Conservation (phyloP, 2,888 invertebrate species). For the Mechanitis mazaeus region DNA sequence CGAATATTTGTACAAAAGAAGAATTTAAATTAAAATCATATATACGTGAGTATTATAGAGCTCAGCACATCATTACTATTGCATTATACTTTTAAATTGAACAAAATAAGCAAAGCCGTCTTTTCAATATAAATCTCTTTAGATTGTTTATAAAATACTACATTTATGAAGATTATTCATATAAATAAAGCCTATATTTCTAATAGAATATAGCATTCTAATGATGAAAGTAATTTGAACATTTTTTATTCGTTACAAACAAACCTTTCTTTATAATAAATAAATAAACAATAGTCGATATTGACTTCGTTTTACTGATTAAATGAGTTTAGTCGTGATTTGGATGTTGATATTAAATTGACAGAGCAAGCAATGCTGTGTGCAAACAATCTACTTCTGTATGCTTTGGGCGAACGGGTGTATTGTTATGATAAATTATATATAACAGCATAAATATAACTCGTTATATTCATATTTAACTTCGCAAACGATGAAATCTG, state of each 20-base stretch:
- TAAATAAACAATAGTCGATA: neutral
- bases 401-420: neutral
- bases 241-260: too few species aligned
- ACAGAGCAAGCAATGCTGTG: slow-evolving; percentile 5
- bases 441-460: neutral
- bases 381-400: neutral
- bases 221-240: too few species aligned
- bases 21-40: too few species aligned
- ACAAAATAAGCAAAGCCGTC: neutral
- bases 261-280: too few species aligned
- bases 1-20: too few species aligned
- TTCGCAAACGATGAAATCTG: neutral
- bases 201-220: too few species aligned
- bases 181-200: too few species aligned
- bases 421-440: neutral
- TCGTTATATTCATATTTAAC: neutral
- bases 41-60: too few species aligned
- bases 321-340: slow-evolving; percentile 5
- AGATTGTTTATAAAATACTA: neutral
- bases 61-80: too few species aligned
- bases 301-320: slow-evolving; percentile 1
- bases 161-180: too few species aligned
- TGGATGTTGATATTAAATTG: slow-evolving; percentile 6
- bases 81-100: neutral
- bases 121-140: neutral